Evolutionary conservation across 2,113 vertebrate species (phyloP).

Genomic region (Hydrochoerus hydrochaeris): DNA sequence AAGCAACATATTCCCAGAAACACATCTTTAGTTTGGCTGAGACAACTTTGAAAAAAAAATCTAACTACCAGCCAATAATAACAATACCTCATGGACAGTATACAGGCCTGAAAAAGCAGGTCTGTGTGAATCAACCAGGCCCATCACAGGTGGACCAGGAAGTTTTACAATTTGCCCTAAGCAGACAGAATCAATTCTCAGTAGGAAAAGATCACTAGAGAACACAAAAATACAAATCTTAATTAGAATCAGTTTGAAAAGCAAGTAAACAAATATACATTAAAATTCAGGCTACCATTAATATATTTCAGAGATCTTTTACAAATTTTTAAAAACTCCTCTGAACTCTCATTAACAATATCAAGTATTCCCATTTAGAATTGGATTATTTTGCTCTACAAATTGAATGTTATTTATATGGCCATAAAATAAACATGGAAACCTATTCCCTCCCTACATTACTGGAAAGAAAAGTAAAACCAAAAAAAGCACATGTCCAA

Average conservation of each 20-base stretch:
- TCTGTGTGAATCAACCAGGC: accelerated
- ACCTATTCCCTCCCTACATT: neutral
- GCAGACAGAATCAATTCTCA: neutral
- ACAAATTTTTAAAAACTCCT: neutral
- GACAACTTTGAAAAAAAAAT: neutral
- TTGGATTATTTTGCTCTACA: neutral
- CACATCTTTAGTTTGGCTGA: neutral
- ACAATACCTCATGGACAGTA: too few species aligned
- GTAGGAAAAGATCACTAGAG: neutral
- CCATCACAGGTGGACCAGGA: accelerated
- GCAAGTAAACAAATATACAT: neutral
- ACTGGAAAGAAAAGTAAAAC: neutral
- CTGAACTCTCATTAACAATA: neutral
- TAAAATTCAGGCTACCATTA: neutral
- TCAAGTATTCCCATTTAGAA: neutral
- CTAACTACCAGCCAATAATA: accelerated
- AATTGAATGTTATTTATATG: neutral
- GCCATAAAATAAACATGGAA: neutral
- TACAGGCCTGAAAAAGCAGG: neutral
- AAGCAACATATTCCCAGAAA: neutral
- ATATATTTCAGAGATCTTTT: neutral
- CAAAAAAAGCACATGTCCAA: neutral
- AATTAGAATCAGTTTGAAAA: neutral
- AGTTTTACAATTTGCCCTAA: neutral
- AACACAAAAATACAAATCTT: accelerated